Base-by-base conservation (phyloP, 2,888 invertebrate genomes). In the Tanaodytes sp. region DNA sequence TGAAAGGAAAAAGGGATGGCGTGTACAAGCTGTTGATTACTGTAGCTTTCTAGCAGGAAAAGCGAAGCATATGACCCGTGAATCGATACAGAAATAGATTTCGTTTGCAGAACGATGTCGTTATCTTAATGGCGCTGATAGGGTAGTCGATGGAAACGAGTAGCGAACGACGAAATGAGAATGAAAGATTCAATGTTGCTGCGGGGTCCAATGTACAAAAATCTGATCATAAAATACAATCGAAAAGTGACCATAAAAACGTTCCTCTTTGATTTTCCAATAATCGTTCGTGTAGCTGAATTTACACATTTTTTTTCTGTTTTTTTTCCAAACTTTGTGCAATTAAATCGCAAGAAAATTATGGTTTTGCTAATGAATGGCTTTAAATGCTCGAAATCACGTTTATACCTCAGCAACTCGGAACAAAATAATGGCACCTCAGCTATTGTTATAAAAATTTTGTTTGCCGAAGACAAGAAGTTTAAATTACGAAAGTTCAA, bases 1-100 rank as follows among this genome's bases (percentile, higher is more conserved):
- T n/a, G n/a, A n/a, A n/a, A n/a, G n/a, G 2, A 42, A 20, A 42
- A 12, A 42, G 12, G 42, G 42, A 18, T n/a, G 16, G 40, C 18
- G 37, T 27, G 40, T 11, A 52, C 39, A 52, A 52, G 23, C 52
- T 52, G 52, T 52, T 20, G 55, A 55, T 36, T 55, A 31, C 18
- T 39, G 16, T 40, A 2, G n/a, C n/a, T n/a, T n/a, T 16, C 40
- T 16, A 39, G 11, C 33, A 27, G 19, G 31, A 12, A 48, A 46
- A 48, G 31, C 58, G 15, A 58, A 58, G 48, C 48, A 30, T 31
- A 33, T 31, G 48, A 48, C 23, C 39, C 27, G 16, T 48, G 20
- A 58, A 58, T 58, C 58, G 58, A 58, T 58, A 58, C 48, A 59
- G 59, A 59, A 59, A 59, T 59, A 59, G 51, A 59, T 49, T 59